Evolutionary conservation across 92 coral and sea anemone species (phyloP).

Genomic region (Epizoanthus rinbou): DNA sequence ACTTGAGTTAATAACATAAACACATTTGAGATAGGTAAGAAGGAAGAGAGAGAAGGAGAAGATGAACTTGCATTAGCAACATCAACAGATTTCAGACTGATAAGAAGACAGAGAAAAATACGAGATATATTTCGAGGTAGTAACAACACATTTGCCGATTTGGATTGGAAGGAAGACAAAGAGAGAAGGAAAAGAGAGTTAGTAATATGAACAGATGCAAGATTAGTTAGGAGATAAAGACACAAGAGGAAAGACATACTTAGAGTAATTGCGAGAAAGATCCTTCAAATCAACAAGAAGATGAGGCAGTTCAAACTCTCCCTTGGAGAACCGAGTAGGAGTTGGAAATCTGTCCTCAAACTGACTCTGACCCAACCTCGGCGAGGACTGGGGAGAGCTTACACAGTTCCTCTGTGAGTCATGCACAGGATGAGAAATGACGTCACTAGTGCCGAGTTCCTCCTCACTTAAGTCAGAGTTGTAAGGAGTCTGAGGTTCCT

Average conservation of each 20-base stretch:
- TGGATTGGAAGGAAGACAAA: too few relatives aligned
- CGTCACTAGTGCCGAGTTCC: background rate
- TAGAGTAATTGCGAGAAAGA: background rate
- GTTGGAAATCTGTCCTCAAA: background rate
- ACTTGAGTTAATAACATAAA: too few relatives aligned
- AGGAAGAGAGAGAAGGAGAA: too few relatives aligned
- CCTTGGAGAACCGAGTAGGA: constrained; percentile 19
- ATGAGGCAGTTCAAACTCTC: constrained; percentile 11
- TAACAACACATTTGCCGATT: too few relatives aligned
- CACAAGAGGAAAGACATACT: constrained; percentile 1
- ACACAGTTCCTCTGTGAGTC: constrained; percentile 1
- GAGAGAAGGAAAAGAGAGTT: too few relatives aligned
- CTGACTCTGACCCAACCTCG: background rate
- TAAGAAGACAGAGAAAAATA: too few relatives aligned
- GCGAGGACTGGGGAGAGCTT: background rate
- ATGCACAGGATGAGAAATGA: background rate
- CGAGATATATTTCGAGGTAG: too few relatives aligned
- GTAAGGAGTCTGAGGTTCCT: background rate
- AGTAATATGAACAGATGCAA: too few relatives aligned
- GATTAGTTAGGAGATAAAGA: background rate
- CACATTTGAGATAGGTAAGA: too few relatives aligned
- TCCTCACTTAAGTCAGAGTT: constrained; percentile 10
- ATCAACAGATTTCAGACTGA: too few relatives aligned
- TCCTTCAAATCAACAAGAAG: background rate
- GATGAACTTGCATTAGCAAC: too few relatives aligned